A percentile compares a stretch with the other conserved stretches of the same genome.
Evolutionary conservation across 2,888 invertebrate genomes (phyloP).

Genomic region (Sphaerophoria rueppellii): DNA sequence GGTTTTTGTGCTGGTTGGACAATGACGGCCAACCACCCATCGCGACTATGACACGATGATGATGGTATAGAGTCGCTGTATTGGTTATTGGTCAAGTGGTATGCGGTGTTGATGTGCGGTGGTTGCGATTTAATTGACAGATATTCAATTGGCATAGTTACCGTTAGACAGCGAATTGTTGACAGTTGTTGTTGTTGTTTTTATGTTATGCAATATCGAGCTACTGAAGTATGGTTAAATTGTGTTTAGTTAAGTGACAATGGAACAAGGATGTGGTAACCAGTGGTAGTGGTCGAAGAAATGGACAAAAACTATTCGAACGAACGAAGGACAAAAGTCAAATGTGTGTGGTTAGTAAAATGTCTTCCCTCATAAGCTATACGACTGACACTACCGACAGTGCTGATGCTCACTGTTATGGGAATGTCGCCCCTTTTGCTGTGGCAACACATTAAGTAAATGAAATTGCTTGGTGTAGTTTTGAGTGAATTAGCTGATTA

Average conservation of each 20-base stretch:
- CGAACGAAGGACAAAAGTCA: constrained; percentile 8
- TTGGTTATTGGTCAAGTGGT: constrained; percentile 26
- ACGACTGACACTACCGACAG: no score
- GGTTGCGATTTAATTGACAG: constrained; percentile 66
- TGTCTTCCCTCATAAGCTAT: neutral
- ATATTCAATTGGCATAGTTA: constrained; percentile 67
- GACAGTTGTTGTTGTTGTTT: constrained; percentile 4
- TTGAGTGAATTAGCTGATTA: constrained; percentile 60
- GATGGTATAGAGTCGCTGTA: constrained; percentile 16
- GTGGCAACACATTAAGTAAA: constrained; percentile 48
- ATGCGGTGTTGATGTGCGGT: constrained; percentile 18
- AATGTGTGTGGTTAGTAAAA: constrained; percentile 34
- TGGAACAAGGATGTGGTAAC: constrained; percentile 44
- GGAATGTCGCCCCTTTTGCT: constrained; percentile 26
- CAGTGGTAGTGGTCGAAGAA: constrained; percentile 32
- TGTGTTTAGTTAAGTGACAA: constrained; percentile 59
- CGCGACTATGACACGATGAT: neutral
- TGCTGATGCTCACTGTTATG: neutral
- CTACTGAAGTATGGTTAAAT: constrained; percentile 26
- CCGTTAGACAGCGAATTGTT: constrained; percentile 35
- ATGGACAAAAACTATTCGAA: neutral
- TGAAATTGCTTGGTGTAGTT: constrained; percentile 36
- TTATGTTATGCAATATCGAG: neutral
- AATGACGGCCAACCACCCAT: neutral
- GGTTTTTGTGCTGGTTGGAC: neutral